Base-by-base conservation (phyloP, 1,140 invertebrate genomes). In the Paraescarpia echinospica region DNA sequence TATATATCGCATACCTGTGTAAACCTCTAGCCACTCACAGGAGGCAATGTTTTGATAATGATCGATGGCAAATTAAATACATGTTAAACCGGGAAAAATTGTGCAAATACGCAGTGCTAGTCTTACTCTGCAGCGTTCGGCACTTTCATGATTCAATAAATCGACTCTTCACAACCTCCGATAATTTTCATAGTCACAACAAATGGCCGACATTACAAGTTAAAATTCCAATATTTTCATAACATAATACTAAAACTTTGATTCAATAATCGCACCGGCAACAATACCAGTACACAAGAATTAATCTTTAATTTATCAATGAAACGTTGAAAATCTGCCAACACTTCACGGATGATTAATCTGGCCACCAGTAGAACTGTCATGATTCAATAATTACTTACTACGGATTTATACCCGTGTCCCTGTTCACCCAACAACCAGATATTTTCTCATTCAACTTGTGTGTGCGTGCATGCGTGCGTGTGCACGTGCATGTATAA, bases 101-200 rank as follows among this genome's bases (percentile, higher is more conserved):
- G 27, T 77, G 4, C 22, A 0, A 6, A 77, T 14, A 77, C 59
- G 18, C 8, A 51, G 48, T 51, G 48, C 48, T 51, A 18, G 0
- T 51, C 48, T 18, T 51, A 51, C 18, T 51, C 48, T 51, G 18
- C 48, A 51, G 18, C 22, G 59, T 77, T 77, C 59, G 22, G 59
- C 59, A 77, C 59, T 77, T 77, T 77, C 59, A 77, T 77, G 59
- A 77, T 77, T 77, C 59, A 77, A 77, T 31, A 77, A 77, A 77
- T 27, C 22, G 59, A 77, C 59, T 31, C 27, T 77, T 77, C 59
- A 77, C 59, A 77, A 5, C 59, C 59, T 77, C 59, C 8, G 48
- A 77, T 2, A 6, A 77, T 77, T 77, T 77, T 77, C 4, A 51
- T 51, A 31, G 59, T 77, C 59, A 22, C 22, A 77, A 77, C 0